phyloP scores from a whole-genome alignment of 2,797 vertebrate species.

The Galagoides demidoff region DNA sequence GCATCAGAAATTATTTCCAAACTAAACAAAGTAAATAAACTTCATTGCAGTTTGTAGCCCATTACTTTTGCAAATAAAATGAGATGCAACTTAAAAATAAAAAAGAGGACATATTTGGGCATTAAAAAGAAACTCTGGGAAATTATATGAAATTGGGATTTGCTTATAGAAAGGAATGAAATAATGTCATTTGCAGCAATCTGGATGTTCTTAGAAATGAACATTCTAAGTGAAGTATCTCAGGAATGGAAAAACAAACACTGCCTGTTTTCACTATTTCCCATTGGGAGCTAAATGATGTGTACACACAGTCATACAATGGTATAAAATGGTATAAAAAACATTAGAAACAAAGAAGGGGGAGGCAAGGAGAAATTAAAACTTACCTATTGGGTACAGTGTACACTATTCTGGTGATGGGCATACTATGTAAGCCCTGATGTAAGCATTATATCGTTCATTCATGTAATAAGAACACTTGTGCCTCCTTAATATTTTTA shows the following conservation, averaged over 20 bases:
- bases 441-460: no score
- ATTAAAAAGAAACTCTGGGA: not conserved
- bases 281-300: not conserved
- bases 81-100: not conserved
- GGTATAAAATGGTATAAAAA: not conserved
- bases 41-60: no score
- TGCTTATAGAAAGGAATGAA: not conserved
- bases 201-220: not conserved
- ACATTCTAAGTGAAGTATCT: not conserved
- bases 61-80: no score
- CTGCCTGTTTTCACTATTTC: not conserved
- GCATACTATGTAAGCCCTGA: no score
- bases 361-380: not conserved
- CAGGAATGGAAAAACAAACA: not conserved
- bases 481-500: no score
- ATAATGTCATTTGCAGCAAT: not conserved
- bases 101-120: not conserved
- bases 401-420: not conserved
- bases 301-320: not conserved
- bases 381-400: not conserved
- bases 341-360: not conserved
- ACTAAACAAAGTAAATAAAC: no score
- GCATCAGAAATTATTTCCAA: no score
- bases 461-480: no score
- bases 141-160: not conserved